Percentiles rank a stretch among this genome's conserved stretches.
phyloP scores from a whole-genome alignment of 1,140 invertebrate genomes.

The Hestina assimilis region DNA sequence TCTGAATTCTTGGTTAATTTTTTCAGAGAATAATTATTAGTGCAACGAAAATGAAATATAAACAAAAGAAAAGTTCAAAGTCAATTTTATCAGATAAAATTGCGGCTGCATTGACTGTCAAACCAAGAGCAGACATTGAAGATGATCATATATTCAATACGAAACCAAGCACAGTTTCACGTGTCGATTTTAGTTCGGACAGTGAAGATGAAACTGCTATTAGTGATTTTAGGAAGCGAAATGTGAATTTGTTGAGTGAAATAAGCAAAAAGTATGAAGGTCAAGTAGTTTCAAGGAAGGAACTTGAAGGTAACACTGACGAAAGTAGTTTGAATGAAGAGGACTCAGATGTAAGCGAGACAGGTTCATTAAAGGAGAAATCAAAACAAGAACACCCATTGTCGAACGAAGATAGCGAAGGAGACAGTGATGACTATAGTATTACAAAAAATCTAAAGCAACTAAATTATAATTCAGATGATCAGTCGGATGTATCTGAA shows the following conservation, averaged over 20 bases:
- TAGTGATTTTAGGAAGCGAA: conserved; percentile 82
- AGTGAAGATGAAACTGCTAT: conserved; percentile 80
- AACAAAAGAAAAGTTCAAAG: conserved; percentile 54
- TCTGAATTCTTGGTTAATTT: conserved; percentile 6
- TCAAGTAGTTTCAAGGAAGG: conserved; percentile 79
- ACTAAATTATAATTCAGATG: conserved; percentile 35
- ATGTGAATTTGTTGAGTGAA: conserved; percentile 83
- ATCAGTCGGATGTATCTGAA: conserved; percentile 39
- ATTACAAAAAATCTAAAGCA: conserved; percentile 50
- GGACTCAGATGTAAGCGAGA: background rate
- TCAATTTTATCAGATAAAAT: conserved; percentile 80
- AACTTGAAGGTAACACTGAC: conserved; percentile 37
- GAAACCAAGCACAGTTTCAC: conserved; percentile 73
- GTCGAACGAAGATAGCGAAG: conserved; percentile 24
- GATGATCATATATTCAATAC: conserved; percentile 77
- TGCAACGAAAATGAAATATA: conserved; percentile 29
- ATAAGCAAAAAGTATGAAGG: conserved; percentile 86
- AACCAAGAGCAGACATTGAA: conserved; percentile 77
- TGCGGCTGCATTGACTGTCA: conserved; percentile 77
- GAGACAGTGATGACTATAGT: conserved; percentile 56
- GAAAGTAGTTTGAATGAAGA: conserved; percentile 4
- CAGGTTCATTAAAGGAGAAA: background rate
- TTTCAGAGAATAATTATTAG: background rate
- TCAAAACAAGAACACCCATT: background rate
- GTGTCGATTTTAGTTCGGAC: conserved; percentile 69